Evolutionary conservation across 2,888 invertebrate genomes (phyloP), one percentile per base, ranked within the genome.

Genomic region (Ariolimax columbianus): DNA sequence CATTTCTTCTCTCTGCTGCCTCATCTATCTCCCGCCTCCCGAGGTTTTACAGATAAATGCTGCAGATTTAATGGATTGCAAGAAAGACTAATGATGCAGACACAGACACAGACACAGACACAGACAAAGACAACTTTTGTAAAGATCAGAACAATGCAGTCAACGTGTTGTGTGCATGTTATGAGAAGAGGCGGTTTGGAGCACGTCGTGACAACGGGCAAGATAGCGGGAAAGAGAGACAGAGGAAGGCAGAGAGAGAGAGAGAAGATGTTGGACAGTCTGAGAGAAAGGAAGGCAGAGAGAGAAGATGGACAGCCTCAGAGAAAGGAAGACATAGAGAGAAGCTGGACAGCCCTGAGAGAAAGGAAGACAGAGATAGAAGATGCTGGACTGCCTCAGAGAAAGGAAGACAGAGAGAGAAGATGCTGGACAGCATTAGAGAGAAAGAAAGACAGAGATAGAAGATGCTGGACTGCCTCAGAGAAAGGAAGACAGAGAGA

Each of bases 21-120:
- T 26, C 43, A 23, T 43, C 77, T 47, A 17, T 43, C 77, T 77
- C 77, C 43, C 47, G n/a, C n/a, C n/a, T n/a, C n/a, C n/a, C n/a
- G n/a, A n/a, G n/a, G n/a, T n/a, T n/a, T n/a, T n/a, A n/a, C n/a
- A n/a, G n/a, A n/a, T n/a, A n/a, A n/a, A n/a, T n/a, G n/a, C n/a
- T n/a, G n/a, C n/a, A n/a, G n/a, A n/a, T n/a, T n/a, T n/a, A n/a
- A n/a, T n/a, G n/a, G n/a, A n/a, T n/a, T n/a, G n/a, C n/a, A n/a
- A n/a, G n/a, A n/a, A n/a, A n/a, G n/a, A n/a, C n/a, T n/a, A n/a
- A n/a, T n/a, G n/a, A n/a, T n/a, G n/a, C n/a, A n/a, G n/a, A n/a
- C n/a, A n/a, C n/a, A n/a, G n/a, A n/a, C n/a, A n/a, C n/a, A n/a
- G n/a, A n/a, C n/a, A n/a, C n/a, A n/a, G n/a, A n/a, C n/a, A n/a